Base-by-base conservation (phyloP, 2,797 vertebrate genomes). In the Silurus aristotelis region DNA sequence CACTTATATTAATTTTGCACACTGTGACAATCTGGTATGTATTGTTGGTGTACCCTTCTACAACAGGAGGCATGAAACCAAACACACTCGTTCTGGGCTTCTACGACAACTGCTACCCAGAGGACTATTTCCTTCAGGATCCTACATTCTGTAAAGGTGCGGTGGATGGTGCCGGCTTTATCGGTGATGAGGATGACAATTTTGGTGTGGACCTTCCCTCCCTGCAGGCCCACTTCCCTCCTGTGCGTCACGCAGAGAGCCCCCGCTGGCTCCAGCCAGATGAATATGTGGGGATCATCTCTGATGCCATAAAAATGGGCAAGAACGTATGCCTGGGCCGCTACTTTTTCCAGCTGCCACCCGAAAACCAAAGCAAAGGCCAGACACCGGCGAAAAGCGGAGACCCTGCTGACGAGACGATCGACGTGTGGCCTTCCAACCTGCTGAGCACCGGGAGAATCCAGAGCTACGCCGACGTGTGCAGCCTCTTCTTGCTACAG, bases 351-450 rank as follows among this genome's bases (percentile, higher is more conserved):
- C 93, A 95, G 76, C 80, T 97, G 86, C 93, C 95, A 60, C 93
- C 95, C 4, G 95, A 96, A 84, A 91, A 86, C 10, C 91, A 89
- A 22, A 92, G 94, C 1, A 82, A 82, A 63, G 68, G 31, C 7
- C 3, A 38, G 0, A 31, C 17, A 12, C 17, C 20, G 9, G 15
- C 13, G 3, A 88, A 73, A 56, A 92, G 92, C 84, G 91, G 86
- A 0, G 77, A 48, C 7, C 6, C 3, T 5, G 22, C 38, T 48
- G 94, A 95, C 0, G 93, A 93, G 56, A 96, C 95, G 0, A 96
- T 98, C 12, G 97, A 98, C 0, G 96, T 98, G 84, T 98, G 97
- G 97, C 97, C 97, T 1, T 94, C 97, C 68, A 96, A 98, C 93
- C 92, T 98, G 78, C 92, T 98, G 14, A 93, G 95, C 80, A 95